Evolutionary conservation across 1,140 invertebrate species (phyloP), one percentile per base, ranked within the genome.

Genomic region (Drosophila kikkawai): DNA sequence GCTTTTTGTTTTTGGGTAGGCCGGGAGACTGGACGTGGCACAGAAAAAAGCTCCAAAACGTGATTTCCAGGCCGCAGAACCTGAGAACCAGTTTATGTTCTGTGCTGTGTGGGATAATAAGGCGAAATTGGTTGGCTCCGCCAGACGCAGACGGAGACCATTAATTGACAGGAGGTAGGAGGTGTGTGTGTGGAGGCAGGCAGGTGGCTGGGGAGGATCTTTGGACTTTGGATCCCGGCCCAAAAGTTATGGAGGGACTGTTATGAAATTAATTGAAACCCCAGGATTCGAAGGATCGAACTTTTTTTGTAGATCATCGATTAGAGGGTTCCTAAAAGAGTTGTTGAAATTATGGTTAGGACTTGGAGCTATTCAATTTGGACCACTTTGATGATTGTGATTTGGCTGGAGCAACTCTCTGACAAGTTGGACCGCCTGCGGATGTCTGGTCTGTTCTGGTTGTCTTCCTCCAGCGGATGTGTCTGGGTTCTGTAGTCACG

Each of bases 41-140:
- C 67, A 55, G 63, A 68, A 68, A 70, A 48, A 34, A 39, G 63
- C 47, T 26, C 17, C 19, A 34, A 70, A 82, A 82, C 79, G 26
- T 82, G 79, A 80, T 68, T 61, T 41, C 45, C 67, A 69, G 48
- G 47, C 39, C 77, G 59, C 68, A 56, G 84, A 83, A 80, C 58
- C 64, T 55, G 63, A 68, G 67, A 70, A 70, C 67, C 64, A 44
- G 67, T 53, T 60, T 19, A 34, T 19, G 50, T 51, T 51, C 48
- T 13, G n/a, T 53, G 34, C 59, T 83, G 80, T 86, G 82, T 87
- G 84, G 85, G 85, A 84, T 88, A 84, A 81, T 73, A 71, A 74
- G 69, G 73, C 67, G 71, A 87, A 87, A 87, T 87, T 87, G 76
- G 47, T 70, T 82, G 59, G 65, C 50, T 79, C 12, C 56, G 47